A percentile compares a stretch with the other conserved stretches of the same genome.
Evolutionary conservation across 2,797 vertebrate genomes (phyloP).

Genomic region (Gadopsis marmoratus): DNA sequence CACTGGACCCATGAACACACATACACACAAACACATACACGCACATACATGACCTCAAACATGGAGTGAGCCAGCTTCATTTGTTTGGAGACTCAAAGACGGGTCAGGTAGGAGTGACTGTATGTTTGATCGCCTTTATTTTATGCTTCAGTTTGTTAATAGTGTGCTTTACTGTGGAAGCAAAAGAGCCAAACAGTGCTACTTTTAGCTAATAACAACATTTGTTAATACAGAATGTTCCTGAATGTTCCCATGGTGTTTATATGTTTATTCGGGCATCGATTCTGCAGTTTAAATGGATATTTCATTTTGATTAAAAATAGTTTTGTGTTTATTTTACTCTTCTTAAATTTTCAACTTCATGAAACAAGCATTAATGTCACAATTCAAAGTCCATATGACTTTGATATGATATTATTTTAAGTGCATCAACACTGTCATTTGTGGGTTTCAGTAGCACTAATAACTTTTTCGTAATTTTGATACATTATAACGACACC

Average conservation of each 20-base stretch:
- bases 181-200: background rate
- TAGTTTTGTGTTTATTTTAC: background rate
- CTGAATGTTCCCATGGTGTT: background rate
- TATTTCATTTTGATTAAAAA: background rate
- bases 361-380: too few relatives aligned
- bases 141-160: conserved; percentile 4
- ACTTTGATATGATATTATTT: background rate
- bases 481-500: background rate
- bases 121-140: conserved; percentile 8
- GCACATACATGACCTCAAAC: conserved; percentile 23
- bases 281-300: too few relatives aligned
- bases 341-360: background rate
- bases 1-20: conserved; percentile 61
- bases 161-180: background rate
- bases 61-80: conserved; percentile 48
- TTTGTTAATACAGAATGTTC: background rate
- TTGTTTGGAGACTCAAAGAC: conserved; percentile 19
- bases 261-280: too few relatives aligned
- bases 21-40: conserved; percentile 27
- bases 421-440: background rate
- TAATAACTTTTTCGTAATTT: background rate
- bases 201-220: background rate
- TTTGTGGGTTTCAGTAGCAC: background rate
- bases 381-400: background rate
- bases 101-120: conserved; percentile 57